phyloP scores from a whole-genome alignment of 2,888 invertebrate genomes.

The Pantelozetes paolii region DNA sequence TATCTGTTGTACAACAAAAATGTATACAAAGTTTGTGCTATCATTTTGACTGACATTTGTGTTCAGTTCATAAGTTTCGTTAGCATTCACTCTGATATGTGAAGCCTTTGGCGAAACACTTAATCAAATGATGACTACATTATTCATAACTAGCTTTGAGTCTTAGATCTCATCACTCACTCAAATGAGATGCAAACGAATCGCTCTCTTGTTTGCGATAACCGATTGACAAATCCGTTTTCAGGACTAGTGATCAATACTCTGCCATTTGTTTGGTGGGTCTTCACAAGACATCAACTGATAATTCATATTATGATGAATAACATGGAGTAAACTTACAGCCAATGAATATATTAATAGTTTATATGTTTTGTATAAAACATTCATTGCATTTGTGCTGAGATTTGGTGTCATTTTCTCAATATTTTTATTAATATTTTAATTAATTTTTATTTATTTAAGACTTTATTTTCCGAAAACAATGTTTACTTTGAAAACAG shows the following conservation, averaged over 20 bases:
- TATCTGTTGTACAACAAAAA: too few species aligned
- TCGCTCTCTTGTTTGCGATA: background rate
- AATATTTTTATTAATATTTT: too few species aligned
- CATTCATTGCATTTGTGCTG: too few species aligned
- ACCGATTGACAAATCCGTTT: background rate
- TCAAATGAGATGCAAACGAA: conserved; percentile 8
- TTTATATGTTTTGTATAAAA: too few species aligned
- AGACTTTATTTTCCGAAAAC: too few species aligned
- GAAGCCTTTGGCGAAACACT: background rate
- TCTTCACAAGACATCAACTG: background rate
- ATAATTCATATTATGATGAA: background rate
- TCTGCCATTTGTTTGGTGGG: background rate
- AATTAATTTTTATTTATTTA: too few species aligned
- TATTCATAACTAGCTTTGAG: conserved; percentile 1
- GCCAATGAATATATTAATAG: too few species aligned
- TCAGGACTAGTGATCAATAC: background rate
- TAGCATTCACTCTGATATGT: background rate
- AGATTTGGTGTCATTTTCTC: too few species aligned
- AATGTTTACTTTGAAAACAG: too few species aligned
- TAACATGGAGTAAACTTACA: too few species aligned
- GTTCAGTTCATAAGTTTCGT: background rate
- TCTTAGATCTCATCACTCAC: background rate
- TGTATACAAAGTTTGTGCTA: background rate
- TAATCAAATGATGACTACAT: conserved; percentile 21
- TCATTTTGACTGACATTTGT: background rate